Base-by-base conservation (phyloP, 2,113 vertebrate species). In the Myanophis thanlyinensis region DNA sequence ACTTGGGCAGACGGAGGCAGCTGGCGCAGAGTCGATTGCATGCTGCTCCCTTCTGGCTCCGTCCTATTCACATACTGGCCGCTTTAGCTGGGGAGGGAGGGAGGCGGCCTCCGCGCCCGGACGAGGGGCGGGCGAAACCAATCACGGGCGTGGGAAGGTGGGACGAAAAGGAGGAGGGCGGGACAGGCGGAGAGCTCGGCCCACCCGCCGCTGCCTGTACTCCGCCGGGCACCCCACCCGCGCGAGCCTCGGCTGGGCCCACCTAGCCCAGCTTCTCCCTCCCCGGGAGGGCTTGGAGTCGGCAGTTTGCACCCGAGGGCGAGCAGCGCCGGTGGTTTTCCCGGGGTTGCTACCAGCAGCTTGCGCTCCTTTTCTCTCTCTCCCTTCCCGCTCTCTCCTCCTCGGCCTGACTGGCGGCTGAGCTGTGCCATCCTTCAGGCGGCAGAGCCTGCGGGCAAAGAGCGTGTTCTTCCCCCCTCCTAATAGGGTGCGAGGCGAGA, bases 31-130 rank as follows among this genome's bases (percentile, higher is more conserved):
- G 96, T 95, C 94, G 93, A 94, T 80, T 97, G 96, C 97, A 98
- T 97, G 97, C 97, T 97, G 97, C 97, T 98, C 97, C 97, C 97
- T 96, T 96, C 97, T 97, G 97, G 96, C 97, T 97, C 95, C 95
- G 96, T 94, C 96, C 97, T 96, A 94, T 93, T 96, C 95, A 87
- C 90, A 94, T 59, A 94, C 96, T 95, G 94, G 87, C 96, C 96
- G 97, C 96, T 97, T 97, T 97, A 97, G 97, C 96, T 94, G 96
- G 88, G 94, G 95, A 91, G 96, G 94, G 95, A 91, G 96, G 97
- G 96, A 96, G 97, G 96, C 95, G 97, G 96, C 97, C 93, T 93
- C 91, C 95, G 96, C 93, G 95, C 94, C 95, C 96, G 94, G 40
- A 85, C 93, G 90, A 94, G 96, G 96, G 96, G 95, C 97, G 96